phyloP scores from a whole-genome alignment of 2,888 invertebrate species.

The Thecophora atra region DNA sequence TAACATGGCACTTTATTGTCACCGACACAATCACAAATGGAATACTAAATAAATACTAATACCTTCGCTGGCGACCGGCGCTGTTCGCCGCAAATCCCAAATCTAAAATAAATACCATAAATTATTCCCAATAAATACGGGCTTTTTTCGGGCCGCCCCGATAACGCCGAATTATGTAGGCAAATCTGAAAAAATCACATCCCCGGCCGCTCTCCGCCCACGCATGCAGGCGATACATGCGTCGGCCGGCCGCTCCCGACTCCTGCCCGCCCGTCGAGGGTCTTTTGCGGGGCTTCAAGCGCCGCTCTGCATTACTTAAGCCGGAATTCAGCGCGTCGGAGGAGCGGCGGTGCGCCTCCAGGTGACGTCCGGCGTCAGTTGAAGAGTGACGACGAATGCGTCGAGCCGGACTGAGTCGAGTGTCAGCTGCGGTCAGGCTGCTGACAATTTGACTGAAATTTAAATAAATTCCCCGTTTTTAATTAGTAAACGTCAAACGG shows the following conservation, averaged over 20 bases:
- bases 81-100: slow-evolving; percentile 10
- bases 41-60: slow-evolving; percentile 43
- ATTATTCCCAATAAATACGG: slow-evolving; percentile 29
- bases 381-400: neutral
- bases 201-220: slow-evolving; percentile 25
- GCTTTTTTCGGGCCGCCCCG: slow-evolving; percentile 10
- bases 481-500: slow-evolving; percentile 63
- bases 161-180: slow-evolving; percentile 32
- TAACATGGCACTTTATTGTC: slow-evolving; percentile 38
- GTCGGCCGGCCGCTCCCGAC: too few species aligned
- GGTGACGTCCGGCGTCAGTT: too few species aligned
- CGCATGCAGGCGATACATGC: too few species aligned
- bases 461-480: slow-evolving; percentile 61
- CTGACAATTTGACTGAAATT: slow-evolving; percentile 64
- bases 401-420: neutral
- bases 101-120: slow-evolving; percentile 31
- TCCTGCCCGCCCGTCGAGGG: too few species aligned
- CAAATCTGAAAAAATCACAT: slow-evolving; percentile 32
- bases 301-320: too few species aligned
- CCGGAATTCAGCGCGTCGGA: neutral
- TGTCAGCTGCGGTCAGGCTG: slow-evolving; percentile 44
- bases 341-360: neutral
- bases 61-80: slow-evolving; percentile 22
- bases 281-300: too few species aligned
- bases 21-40: slow-evolving; percentile 43